Base-by-base conservation (phyloP, 2,797 vertebrate species). In the Gymnopithys bicolor region DNA sequence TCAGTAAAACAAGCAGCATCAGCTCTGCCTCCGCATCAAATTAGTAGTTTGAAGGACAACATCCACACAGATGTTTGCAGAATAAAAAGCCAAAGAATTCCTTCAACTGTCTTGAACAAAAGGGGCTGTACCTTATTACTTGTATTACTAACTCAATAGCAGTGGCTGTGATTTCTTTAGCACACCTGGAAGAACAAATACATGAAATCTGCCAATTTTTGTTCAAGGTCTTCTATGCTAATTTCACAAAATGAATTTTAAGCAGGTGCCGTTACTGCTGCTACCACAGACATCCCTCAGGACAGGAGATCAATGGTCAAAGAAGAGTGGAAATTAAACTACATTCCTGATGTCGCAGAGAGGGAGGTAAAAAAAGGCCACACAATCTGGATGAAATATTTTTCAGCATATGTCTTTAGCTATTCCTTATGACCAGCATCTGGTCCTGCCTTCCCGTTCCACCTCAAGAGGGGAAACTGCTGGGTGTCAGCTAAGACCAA, bases 41-140 rank as follows among this genome's bases (percentile, higher is more conserved):
- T 37, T 66, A 75, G 51, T 64, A 76, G 43, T 41, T 70, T 91
- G 87, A 76, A 92, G 94, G 91, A 75, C 55, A 68, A 91, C 39
- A 76, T 73, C 77, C 52, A 82, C 86, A 19, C 87, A 95, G 87
- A 89, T 79, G 60, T 94, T 89, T 84, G 22, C 87, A 74, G 62
- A 83, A 86, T 32, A 55, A 94, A 78, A 75, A 75, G 37, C 53
- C 63, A 68, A 74, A 67, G 24, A 18, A 78, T 90, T 88, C 64
- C 45, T 90, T 80, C 67, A 64, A 35, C 53, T 19, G 6, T 17
- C 33, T 67, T 67, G 41, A 66, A 92, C 27, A 81, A 84, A 71
- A 80, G 69, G 21, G 13, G 39, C 53, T 43, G 2, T 6, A 23
- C 66, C 43, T 43, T 59, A 46, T 81, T 86, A 68, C 27, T 80